These are phyloP conservation scores for Meloidogyne exigua DNA, from an alignment of 1,140 invertebrate genomes.

Conservation along the genomic window DNA sequence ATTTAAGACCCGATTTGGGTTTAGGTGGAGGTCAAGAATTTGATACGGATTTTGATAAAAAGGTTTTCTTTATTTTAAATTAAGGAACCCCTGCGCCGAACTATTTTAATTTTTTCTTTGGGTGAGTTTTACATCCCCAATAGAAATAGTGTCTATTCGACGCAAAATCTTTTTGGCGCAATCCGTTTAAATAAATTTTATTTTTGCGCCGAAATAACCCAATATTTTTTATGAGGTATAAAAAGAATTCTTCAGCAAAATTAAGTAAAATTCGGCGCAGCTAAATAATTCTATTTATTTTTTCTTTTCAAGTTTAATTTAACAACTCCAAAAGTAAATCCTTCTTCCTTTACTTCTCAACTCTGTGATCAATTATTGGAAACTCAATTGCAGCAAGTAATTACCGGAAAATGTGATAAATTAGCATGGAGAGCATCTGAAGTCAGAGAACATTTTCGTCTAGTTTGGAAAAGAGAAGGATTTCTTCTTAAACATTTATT, in stretches of 20 bases:
- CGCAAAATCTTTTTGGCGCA: too few species aligned
- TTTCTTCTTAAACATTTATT: slow-evolving; percentile 73
- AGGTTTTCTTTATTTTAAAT: neutral
- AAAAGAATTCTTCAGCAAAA: too few species aligned
- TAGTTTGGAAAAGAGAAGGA: slow-evolving; percentile 77
- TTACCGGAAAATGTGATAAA: slow-evolving; percentile 36
- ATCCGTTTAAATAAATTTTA: too few species aligned
- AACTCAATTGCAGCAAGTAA: slow-evolving; percentile 40
- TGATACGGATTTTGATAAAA: slow-evolving; percentile 7
- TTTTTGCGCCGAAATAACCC: too few species aligned
- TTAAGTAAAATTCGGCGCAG: too few species aligned
- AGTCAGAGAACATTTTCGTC: slow-evolving; percentile 72
- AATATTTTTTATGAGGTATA: too few species aligned
- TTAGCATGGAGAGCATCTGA: slow-evolving; percentile 58
- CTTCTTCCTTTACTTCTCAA: neutral
- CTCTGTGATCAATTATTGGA: slow-evolving; percentile 36
- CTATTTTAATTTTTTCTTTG: too few species aligned
- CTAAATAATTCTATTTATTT: neutral
- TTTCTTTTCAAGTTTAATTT: neutral
- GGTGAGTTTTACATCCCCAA: too few species aligned
- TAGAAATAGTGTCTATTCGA: too few species aligned
- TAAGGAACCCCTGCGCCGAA: neutral
- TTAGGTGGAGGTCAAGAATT: slow-evolving; percentile 6
- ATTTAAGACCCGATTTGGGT: slow-evolving; percentile 18
- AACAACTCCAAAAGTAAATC: neutral